These are phyloP conservation scores for Antheraea mylitta DNA, from an alignment of 1,140 invertebrate genomes.

Conservation along the genomic window DNA sequence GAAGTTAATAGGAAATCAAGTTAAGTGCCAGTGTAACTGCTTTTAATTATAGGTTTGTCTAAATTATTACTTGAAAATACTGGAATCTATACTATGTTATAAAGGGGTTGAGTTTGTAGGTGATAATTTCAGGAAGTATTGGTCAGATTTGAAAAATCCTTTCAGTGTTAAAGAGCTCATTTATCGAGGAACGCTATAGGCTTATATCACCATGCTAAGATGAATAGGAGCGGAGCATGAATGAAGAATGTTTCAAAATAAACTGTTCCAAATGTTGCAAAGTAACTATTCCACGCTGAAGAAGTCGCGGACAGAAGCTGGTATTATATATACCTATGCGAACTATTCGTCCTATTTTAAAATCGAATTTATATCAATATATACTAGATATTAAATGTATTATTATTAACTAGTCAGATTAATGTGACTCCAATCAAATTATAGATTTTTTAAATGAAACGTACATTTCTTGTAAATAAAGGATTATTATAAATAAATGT, in stretches of 20 bases:
- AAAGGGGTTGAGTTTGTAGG: too few relatives aligned
- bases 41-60: background rate
- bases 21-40: constrained; percentile 28
- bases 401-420: background rate
- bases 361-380: background rate
- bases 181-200: too few relatives aligned
- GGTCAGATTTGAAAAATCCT: too few relatives aligned
- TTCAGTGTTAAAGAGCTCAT: too few relatives aligned
- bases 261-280: too few relatives aligned
- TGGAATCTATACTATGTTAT: background rate
- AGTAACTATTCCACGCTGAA: too few relatives aligned
- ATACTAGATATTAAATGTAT: background rate
- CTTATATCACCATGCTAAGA: too few relatives aligned
- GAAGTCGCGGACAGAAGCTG: too few relatives aligned
- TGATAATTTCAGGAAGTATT: too few relatives aligned
- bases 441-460: background rate
- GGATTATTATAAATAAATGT: background rate
- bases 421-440: background rate
- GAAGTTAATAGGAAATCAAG: constrained; percentile 57
- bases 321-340: background rate
- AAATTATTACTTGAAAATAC: background rate
- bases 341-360: background rate
- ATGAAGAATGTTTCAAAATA: too few relatives aligned
- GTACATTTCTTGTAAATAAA: background rate
- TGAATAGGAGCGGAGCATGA: too few relatives aligned